phyloP scores from a whole-genome alignment of 2,888 invertebrate genomes.

The Ptilodon capucinus region DNA sequence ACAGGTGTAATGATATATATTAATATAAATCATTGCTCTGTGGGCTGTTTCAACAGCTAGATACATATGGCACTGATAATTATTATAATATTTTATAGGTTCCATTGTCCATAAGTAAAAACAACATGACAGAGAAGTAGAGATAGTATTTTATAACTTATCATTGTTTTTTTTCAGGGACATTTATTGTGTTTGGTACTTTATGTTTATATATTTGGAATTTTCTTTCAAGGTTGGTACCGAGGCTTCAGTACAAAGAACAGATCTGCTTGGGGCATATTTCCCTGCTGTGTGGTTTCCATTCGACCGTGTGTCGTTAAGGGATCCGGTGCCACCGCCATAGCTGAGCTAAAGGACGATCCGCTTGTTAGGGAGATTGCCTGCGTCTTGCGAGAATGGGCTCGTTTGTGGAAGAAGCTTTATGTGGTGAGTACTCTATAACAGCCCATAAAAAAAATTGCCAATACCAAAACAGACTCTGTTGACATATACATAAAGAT shows the following conservation, averaged over 20 bases:
- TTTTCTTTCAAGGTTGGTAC: conserved; percentile 87
- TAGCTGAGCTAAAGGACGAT: conserved; percentile 94
- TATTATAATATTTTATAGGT: too few relatives aligned
- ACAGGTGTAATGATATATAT: too few relatives aligned
- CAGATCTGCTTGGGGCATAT: conserved; percentile 78
- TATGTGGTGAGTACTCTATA: conserved; percentile 92
- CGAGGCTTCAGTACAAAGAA: conserved; percentile 91
- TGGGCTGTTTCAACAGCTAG: too few relatives aligned
- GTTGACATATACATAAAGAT: too few relatives aligned
- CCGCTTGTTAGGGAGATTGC: conserved; percentile 95
- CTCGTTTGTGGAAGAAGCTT: conserved; percentile 94
- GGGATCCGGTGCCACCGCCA: conserved; percentile 90
- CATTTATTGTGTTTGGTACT: too few relatives aligned
- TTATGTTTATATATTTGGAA: neutral
- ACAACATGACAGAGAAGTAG: too few relatives aligned
- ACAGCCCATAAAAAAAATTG: neutral
- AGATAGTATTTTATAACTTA: too few relatives aligned
- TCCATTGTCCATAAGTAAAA: too few relatives aligned
- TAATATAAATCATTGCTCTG: too few relatives aligned
- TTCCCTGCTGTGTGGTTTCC: conserved; percentile 86
- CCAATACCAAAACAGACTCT: too few relatives aligned
- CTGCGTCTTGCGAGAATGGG: conserved; percentile 96
- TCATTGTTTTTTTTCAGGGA: too few relatives aligned
- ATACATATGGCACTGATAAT: too few relatives aligned
- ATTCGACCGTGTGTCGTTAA: conserved; percentile 91